Evolutionary conservation across 2,113 vertebrate species (phyloP).

Genomic region (Podiceps cristatus): DNA sequence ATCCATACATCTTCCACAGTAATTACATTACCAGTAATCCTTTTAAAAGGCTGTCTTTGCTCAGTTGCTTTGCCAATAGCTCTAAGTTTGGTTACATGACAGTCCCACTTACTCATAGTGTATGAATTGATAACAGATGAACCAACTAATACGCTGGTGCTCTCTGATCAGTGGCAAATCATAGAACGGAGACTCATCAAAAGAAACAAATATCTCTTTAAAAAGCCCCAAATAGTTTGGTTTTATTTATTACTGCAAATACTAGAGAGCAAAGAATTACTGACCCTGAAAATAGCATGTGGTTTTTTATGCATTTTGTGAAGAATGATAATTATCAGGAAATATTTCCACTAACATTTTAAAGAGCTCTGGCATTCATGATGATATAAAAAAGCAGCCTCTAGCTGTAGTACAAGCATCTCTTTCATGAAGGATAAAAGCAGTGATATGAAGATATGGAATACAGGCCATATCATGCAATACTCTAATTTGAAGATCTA

Average conservation of each 20-base stretch:
- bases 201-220: slow-evolving; percentile 1
- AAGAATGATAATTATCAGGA: neutral
- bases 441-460: neutral
- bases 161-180: neutral
- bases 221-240: neutral
- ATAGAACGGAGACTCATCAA: neutral
- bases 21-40: slow-evolving; percentile 26
- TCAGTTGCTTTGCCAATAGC: slow-evolving; percentile 40
- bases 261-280: neutral
- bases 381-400: neutral
- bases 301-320: neutral
- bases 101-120: neutral
- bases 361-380: neutral
- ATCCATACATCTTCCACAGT: neutral
- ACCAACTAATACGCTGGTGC: neutral
- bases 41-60: slow-evolving; percentile 32
- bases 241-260: neutral
- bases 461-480: neutral
- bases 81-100: slow-evolving; percentile 22
- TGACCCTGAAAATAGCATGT: neutral
- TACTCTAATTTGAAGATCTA: neutral
- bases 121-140: slow-evolving; percentile 29
- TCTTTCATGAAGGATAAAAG: slow-evolving; percentile 37
- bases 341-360: neutral
- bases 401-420: neutral